A percentile compares a stretch with the other conserved stretches of the same genome.
Conservation (phyloP, 2,888 invertebrate species). For the Zygothrica quintamaculata region DNA sequence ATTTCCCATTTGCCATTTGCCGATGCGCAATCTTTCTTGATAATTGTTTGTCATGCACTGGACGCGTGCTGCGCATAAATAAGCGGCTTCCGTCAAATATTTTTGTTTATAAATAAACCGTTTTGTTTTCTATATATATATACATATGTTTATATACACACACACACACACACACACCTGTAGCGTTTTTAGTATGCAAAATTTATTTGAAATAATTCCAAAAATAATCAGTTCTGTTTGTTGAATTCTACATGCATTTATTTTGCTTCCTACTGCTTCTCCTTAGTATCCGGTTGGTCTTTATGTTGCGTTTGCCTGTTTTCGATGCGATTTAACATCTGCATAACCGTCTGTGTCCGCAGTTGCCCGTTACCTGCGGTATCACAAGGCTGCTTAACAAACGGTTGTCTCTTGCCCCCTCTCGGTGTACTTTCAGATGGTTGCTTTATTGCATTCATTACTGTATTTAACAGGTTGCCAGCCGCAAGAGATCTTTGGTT, state of each 20-base stretch:
- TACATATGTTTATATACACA: slow-evolving; percentile 2
- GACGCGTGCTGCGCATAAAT: slow-evolving; percentile 60
- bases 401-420: too few species aligned
- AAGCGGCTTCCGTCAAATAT: slow-evolving; percentile 34
- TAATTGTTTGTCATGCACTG: slow-evolving; percentile 47
- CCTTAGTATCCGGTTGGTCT: too few species aligned
- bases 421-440: too few species aligned
- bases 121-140: slow-evolving; percentile 29
- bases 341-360: too few species aligned
- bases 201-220: slow-evolving; percentile 10
- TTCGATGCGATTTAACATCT: neutral
- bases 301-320: neutral
- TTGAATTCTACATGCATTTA: neutral
- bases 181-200: slow-evolving; percentile 1
- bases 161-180: neutral
- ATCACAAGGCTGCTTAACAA: too few species aligned
- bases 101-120: slow-evolving; percentile 60
- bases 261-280: neutral
- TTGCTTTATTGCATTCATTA: too few species aligned
- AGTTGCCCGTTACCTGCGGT: too few species aligned
- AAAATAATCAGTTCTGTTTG: too few species aligned
- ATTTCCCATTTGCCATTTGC: neutral
- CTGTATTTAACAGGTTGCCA: too few species aligned
- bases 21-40: slow-evolving; percentile 9
- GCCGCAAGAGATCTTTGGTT: too few species aligned